Evolutionary conservation across 2,797 vertebrate genomes (phyloP), one percentile per base, ranked within the genome.

Genomic region (Huso huso): DNA sequence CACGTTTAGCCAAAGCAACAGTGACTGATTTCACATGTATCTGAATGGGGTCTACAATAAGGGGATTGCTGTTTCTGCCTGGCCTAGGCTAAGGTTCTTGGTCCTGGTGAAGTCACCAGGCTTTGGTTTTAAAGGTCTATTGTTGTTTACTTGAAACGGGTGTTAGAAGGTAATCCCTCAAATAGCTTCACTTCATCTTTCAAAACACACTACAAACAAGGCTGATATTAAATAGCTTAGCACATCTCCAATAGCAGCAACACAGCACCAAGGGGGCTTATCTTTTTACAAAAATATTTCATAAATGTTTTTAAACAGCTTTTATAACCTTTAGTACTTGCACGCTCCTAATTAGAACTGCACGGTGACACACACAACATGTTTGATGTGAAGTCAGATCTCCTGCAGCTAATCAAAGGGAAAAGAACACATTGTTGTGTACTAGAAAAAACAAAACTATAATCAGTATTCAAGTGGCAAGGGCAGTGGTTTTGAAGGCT

Each of bases 141-240:
- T 71, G 57, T 64, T 72, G 70, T 67, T 69, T 67, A 70, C 66
- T 63, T 55, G 65, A 67, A 61, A 65, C 49, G 65, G 66, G 66
- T 62, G 63, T 65, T 62, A 67, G 69, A 60, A 72, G 66, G n/a
- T 70, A 68, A 72, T 65, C 66, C 66, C 62, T 10, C 48, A n/a
- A 52, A 57, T 59, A 60, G 62, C 62, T 53, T 53, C 8, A 64
- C 52, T 63, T 69, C 61, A 69, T 57, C 71, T 69, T 50, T 65
- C 13, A 10, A 65, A 51, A 65, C 9, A 53, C 52, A 70, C 64
- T 12, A 61, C 15, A 12, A 61, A 62, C 68, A 58, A 50, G 37
- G 49, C 2, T 63, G 49, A 51, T 63, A 55, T 58, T 66, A 62
- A 66, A 67, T 70, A 58, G 68, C 64, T 58, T 51, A 60, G 10